Evolutionary conservation across 2,888 invertebrate species (phyloP).

Genomic region (Eristalinus aeneus): DNA sequence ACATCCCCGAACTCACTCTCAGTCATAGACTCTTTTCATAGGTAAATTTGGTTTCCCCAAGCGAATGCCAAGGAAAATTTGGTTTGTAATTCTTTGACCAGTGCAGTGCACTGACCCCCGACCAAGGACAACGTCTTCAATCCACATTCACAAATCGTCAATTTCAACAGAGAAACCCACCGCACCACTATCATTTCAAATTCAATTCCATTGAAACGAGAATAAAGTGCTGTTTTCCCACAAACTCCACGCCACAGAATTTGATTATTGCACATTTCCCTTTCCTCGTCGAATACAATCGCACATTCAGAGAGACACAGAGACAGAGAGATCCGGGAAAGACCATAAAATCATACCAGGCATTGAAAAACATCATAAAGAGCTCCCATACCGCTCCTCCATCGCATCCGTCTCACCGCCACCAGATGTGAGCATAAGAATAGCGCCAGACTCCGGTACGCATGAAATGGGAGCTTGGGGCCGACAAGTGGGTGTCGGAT

Average conservation of each 20-base stretch:
- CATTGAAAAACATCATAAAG: constrained; percentile 20
- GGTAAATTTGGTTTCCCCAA: not conserved
- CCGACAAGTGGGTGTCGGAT: constrained; percentile 36
- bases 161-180: not conserved
- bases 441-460: not conserved
- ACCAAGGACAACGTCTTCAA: not conserved
- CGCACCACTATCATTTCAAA: constrained; percentile 25
- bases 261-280: constrained; percentile 61
- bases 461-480: not conserved
- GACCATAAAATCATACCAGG: constrained; percentile 34
- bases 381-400: not conserved
- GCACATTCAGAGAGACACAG: constrained; percentile 34
- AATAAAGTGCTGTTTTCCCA: constrained; percentile 27
- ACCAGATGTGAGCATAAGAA: not conserved
- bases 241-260: constrained; percentile 47
- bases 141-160: not conserved
- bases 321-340: constrained; percentile 38
- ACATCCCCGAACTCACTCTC: not conserved
- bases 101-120: not conserved
- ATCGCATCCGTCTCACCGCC: not conserved
- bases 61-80: not conserved
- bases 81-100: not conserved
- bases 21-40: not conserved
- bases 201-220: constrained; percentile 28
- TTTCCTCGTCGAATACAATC: constrained; percentile 32